phyloP scores from a whole-genome alignment of 1,140 invertebrate genomes.

The Prorops nasuta region DNA sequence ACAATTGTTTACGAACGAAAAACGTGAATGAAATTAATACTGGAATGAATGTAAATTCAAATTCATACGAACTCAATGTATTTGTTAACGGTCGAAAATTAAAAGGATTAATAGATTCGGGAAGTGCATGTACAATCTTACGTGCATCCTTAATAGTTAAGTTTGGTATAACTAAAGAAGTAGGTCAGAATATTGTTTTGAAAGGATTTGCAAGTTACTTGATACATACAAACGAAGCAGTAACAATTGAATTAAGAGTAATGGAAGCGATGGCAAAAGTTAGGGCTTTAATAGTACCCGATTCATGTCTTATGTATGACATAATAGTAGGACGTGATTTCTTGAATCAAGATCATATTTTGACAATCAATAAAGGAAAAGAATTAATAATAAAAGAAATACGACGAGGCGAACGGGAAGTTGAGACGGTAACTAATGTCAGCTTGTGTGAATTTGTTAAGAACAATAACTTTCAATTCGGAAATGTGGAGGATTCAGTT shows the following conservation, averaged over 20 bases:
- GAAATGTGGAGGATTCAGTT: too few relatives aligned
- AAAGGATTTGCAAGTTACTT: neutral
- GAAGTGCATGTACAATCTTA: neutral
- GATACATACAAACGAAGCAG: neutral
- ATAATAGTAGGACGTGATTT: neutral
- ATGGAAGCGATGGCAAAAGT: neutral
- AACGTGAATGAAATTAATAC: neutral
- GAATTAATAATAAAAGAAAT: too few relatives aligned
- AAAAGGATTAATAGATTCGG: neutral
- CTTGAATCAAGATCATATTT: neutral
- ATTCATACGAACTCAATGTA: neutral
- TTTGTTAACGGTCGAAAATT: neutral
- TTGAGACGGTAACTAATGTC: too few relatives aligned
- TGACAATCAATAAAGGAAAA: neutral
- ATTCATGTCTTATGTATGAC: neutral
- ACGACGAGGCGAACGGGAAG: too few relatives aligned
- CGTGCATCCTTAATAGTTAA: neutral
- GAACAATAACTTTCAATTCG: too few relatives aligned
- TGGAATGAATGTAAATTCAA: neutral
- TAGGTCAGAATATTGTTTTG: neutral
- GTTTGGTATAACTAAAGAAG: neutral
- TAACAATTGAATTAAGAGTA: neutral
- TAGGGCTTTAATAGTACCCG: neutral
- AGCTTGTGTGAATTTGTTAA: too few relatives aligned
- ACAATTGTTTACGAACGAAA: neutral